Evolutionary conservation across 2,888 invertebrate species (phyloP).

Genomic region (Prenolepis imparis): DNA sequence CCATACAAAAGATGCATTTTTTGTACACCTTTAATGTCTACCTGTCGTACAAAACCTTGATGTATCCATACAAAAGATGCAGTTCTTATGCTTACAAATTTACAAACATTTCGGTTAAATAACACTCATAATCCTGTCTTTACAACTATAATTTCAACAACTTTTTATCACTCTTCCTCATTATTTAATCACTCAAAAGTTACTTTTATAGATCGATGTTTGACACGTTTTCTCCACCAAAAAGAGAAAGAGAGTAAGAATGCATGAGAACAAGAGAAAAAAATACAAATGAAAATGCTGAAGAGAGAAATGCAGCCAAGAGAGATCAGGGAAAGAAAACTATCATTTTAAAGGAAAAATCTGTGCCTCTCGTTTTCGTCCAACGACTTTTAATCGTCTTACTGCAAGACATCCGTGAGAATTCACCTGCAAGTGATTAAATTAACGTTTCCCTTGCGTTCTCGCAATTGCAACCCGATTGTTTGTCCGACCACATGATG

Average conservation of each 20-base stretch:
- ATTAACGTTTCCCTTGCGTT: conserved; percentile 16
- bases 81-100: too few relatives aligned
- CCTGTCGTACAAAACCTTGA: not conserved
- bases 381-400: conserved; percentile 41
- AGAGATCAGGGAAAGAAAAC: conserved; percentile 11
- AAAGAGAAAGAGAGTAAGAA: not conserved
- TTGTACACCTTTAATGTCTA: not conserved
- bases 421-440: conserved; percentile 1
- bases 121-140: not conserved
- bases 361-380: not conserved
- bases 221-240: not conserved
- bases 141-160: not conserved
- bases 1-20: not conserved
- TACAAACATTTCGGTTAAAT: not conserved
- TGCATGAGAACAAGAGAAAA: not conserved
- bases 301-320: not conserved
- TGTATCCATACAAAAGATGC: not conserved
- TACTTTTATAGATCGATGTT: too few relatives aligned
- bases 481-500: conserved; percentile 41
- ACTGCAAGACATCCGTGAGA: not conserved
- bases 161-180: not conserved
- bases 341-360: conserved; percentile 19
- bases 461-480: conserved; percentile 23
- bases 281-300: not conserved
- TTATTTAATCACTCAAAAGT: too few relatives aligned